Base-by-base conservation (phyloP, 2,797 vertebrate species). In the Pseudocheirus occidentalis region DNA sequence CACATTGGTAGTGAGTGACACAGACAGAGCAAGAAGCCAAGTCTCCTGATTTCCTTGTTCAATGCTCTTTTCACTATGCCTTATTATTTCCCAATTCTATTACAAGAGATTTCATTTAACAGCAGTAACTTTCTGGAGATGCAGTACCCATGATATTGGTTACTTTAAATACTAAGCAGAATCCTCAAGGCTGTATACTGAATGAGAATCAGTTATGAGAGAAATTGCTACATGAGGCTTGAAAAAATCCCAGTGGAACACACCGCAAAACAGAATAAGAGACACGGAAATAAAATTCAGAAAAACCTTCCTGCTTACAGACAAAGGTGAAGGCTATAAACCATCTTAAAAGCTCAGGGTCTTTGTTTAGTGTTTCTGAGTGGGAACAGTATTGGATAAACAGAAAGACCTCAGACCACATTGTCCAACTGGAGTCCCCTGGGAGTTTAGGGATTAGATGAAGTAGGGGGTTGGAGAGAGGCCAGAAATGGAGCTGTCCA, bases 181-280 rank as follows among this genome's bases (percentile, higher is more conserved):
- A 97, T 93, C 93, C 95, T 95, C 94, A 95, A 29, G 59, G 89
- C 56, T 94, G 92, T 95, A 96, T 95, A 92, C 52, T 94, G 93
- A 95, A 55, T 87, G 59, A 97, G 91, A 95, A 73, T 58, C 66
- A 11, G 54, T 95, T 96, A 55, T 66, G 92, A 21, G 55, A 40
- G 55, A 81, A 96, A 92, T 59, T 27, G 81, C 90, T 95, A 31
- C 54, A 55, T 87, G 89, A 95, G 90, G 62, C 46, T 96, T 94
- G 94, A 95, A 95, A 96, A 97, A 94, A 46, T 91, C 93, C 95
- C 94, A 95, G 91, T 46, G 55, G 95, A 94, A 90, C 57, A 93
- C 91, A 90, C 4, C 28, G 12, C 12, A 94, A 95, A 94, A 93
- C 34, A 94, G 93, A 95, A 93, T 53, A 87, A 87, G 40, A 50